phyloP scores from a whole-genome alignment of 2,797 vertebrate genomes.

The Semaprochilodus insignis region DNA sequence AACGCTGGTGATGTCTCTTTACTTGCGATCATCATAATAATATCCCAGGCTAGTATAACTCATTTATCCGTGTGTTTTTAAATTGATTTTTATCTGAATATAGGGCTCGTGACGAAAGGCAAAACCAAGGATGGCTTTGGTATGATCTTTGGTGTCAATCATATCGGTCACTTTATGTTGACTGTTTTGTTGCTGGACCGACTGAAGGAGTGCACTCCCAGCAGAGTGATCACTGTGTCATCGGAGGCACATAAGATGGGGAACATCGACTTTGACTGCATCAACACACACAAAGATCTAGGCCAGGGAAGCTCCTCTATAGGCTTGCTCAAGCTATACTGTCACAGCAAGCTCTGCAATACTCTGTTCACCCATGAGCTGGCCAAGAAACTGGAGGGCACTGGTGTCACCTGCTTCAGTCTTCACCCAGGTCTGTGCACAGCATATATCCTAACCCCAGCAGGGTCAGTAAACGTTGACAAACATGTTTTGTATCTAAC shows the following conservation, averaged over 20 bases:
- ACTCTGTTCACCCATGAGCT: constrained; percentile 64
- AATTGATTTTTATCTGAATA: background rate
- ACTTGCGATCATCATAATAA: too few species aligned
- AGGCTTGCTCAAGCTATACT: constrained; percentile 47
- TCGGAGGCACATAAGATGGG: constrained; percentile 54
- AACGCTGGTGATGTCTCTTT: constrained; percentile 77
- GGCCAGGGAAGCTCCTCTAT: background rate
- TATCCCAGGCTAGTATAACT: background rate
- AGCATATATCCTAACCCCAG: background rate
- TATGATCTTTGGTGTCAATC: constrained; percentile 67
- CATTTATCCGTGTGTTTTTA: background rate
- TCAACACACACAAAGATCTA: constrained; percentile 58
- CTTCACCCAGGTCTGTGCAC: constrained; percentile 61
- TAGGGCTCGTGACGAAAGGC: constrained; percentile 44
- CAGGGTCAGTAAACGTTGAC: background rate
- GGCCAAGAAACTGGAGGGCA: constrained; percentile 54
- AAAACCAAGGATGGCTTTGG: constrained; percentile 65
- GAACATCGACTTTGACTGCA: constrained; percentile 60
- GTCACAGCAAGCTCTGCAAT: constrained; percentile 65
- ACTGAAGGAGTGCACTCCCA: constrained; percentile 57
- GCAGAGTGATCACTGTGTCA: constrained; percentile 61
- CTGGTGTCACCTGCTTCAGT: constrained; percentile 59
- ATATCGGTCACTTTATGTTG: constrained; percentile 67
- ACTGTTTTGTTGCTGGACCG: constrained; percentile 61
- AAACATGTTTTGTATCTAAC: too few species aligned